phyloP scores from a whole-genome alignment of 37 sponge, comb jelly and placozoan genomes.

The Theonella swinhoei region DNA sequence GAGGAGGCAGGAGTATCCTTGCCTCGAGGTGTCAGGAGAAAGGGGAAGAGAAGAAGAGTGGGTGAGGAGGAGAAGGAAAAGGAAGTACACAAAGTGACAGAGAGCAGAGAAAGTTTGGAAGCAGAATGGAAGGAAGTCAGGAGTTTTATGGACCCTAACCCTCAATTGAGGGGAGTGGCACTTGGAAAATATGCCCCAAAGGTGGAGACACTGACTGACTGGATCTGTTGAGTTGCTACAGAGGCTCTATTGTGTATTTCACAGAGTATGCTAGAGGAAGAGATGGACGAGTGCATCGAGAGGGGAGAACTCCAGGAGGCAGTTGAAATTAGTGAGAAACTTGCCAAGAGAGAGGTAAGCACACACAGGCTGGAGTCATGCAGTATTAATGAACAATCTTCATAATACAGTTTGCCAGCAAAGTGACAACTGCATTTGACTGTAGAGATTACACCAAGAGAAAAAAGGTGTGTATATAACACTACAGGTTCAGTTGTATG shows the following conservation, averaged over 20 bases:
- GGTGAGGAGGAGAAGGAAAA: not conserved
- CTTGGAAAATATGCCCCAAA: slow-evolving; percentile 22
- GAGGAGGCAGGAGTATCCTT: slow-evolving; percentile 18
- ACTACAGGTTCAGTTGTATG: not conserved
- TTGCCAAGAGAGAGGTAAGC: slow-evolving; percentile 59
- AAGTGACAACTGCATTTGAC: slow-evolving; percentile 74
- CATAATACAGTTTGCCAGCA: slow-evolving; percentile 43
- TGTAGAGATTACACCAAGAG: slow-evolving; percentile 43
- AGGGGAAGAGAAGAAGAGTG: not conserved
- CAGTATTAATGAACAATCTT: too few relatives aligned
- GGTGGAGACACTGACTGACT: slow-evolving; percentile 8
- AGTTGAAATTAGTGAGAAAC: slow-evolving; percentile 49
- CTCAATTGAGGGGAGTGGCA: slow-evolving; percentile 60
- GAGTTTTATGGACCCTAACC: slow-evolving; percentile 70
- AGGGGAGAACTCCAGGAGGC: slow-evolving; percentile 60
- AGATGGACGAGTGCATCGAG: slow-evolving; percentile 54
- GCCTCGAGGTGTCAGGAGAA: not conserved
- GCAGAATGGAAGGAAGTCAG: slow-evolving; percentile 51
- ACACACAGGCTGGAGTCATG: too few relatives aligned
- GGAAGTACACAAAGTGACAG: not conserved
- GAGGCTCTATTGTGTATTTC: not conserved
- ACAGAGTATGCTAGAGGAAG: slow-evolving; percentile 69
- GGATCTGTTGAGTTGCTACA: not conserved
- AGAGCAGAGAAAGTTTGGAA: not conserved
- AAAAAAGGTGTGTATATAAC: slow-evolving; percentile 22